These are phyloP conservation scores for Agonum fuliginosum DNA, from an alignment of 2,888 invertebrate genomes.

Conservation along the genomic window DNA sequence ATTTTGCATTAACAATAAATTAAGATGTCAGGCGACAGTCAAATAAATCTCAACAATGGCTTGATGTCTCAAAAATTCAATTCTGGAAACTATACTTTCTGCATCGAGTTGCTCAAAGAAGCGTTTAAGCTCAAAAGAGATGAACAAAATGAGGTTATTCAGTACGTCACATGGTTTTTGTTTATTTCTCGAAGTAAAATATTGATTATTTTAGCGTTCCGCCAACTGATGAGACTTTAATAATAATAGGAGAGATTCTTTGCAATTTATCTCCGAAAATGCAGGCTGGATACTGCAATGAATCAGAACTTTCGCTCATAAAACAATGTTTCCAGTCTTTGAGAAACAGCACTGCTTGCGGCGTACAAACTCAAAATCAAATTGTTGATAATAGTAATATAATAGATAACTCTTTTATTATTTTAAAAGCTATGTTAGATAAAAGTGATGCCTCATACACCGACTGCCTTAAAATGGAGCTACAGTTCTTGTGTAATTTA, in stretches of 20 bases:
- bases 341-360: constrained; percentile 63
- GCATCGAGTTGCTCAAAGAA: constrained; percentile 14
- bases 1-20: constrained; percentile 10
- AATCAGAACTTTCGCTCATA: constrained; percentile 33
- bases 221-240: constrained; percentile 15
- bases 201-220: constrained; percentile 29
- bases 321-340: constrained; percentile 61
- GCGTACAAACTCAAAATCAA: constrained; percentile 61
- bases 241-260: constrained; percentile 28
- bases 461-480: constrained; percentile 62
- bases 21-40: constrained; percentile 29
- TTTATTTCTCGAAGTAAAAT: background rate
- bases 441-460: background rate
- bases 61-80: constrained; percentile 37
- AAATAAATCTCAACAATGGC: constrained; percentile 20
- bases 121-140: constrained; percentile 24
- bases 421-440: constrained; percentile 14
- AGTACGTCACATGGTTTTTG: background rate
- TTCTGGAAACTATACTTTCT: constrained; percentile 24
- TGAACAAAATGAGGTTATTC: constrained; percentile 31
- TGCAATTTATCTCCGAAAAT: constrained; percentile 13
- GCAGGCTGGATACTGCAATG: background rate
- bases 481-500: constrained; percentile 64
- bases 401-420: constrained; percentile 53
- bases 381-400: constrained; percentile 60